phyloP scores from a whole-genome alignment of 2,113 vertebrate genomes.

The Bufo gargarizans region DNA sequence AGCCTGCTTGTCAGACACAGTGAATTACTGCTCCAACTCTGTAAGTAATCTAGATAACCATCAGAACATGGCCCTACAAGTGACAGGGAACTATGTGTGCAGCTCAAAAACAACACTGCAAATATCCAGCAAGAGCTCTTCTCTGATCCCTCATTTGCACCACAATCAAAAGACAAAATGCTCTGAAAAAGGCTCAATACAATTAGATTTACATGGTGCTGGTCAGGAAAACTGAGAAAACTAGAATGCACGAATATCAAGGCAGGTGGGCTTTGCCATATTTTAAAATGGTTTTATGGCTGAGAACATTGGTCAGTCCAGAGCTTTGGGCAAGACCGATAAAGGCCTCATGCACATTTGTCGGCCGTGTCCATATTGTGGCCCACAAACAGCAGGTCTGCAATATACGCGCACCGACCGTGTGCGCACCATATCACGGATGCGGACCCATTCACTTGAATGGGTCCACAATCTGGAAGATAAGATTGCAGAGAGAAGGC shows the following conservation, averaged over 20 bases:
- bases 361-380: too few species aligned
- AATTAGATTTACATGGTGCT: neutral
- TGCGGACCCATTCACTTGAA: too few species aligned
- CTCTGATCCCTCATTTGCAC: conserved; percentile 46
- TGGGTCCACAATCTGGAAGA: too few species aligned
- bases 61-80: conserved; percentile 60
- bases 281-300: neutral
- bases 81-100: conserved; percentile 48
- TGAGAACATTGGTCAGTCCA: too few species aligned
- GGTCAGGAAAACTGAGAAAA: neutral
- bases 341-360: too few species aligned
- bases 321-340: too few species aligned
- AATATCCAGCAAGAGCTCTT: conserved; percentile 13
- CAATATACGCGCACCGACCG: too few species aligned
- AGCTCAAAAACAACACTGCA: conserved; percentile 22
- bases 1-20: conserved; percentile 62
- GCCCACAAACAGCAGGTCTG: too few species aligned
- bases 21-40: conserved; percentile 60
- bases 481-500: too few species aligned
- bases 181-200: neutral
- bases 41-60: conserved; percentile 65
- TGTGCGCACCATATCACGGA: too few species aligned
- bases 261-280: too few species aligned
- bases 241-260: too few species aligned
- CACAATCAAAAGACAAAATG: conserved; percentile 37